Base-by-base conservation (phyloP, 2,113 vertebrate species). In the Reinhardtius hippoglossoides region DNA sequence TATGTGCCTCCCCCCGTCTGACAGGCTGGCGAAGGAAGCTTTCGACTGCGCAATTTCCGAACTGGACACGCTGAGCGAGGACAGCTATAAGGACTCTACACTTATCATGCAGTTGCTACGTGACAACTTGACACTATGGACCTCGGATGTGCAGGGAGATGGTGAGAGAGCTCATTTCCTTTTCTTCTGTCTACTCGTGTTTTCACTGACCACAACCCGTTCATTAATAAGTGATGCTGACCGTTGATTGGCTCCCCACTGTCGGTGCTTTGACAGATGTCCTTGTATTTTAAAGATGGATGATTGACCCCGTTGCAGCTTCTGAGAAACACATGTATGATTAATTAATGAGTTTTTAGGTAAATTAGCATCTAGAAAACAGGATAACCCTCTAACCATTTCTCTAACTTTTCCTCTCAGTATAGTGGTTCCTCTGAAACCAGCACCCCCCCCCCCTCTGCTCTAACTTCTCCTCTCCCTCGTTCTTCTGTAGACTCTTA, bases 51-150 rank as follows among this genome's bases (percentile, higher is more conserved):
- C 97, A 84, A 99, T 99, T 83, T 97, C 98, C 91, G 98, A 99
- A 94, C 96, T 99, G 96, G 98, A 99, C 91, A 97, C 96, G 37
- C 95, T 99, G 96, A 98, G 96, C 84, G 97, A 99, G 96, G 97
- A 99, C 91, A 98, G 97, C 94, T 99, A 98, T 95, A 98, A 98
- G 95, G 97, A 99, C 95, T 99, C 97, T 78, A 99, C 97, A 80
- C 97, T 99, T 94, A 99, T 98, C 96, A 99, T 99, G 98, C 97
- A 99, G 95, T 95, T 99, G 96, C 96, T 99, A 95, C 97, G 97
- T 84, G 97, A 99, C 95, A 99, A 99, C 94, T 95, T 99, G 95
- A 99, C 97, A 96, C 96, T 98, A 96, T 99, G 98, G 97, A 99
- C 97, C 95, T 99, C 98, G 96, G 97, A 99, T 92, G 97, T 97